Base-by-base conservation (phyloP, 2,888 invertebrate species). In the Siphlonurus alternatus region DNA sequence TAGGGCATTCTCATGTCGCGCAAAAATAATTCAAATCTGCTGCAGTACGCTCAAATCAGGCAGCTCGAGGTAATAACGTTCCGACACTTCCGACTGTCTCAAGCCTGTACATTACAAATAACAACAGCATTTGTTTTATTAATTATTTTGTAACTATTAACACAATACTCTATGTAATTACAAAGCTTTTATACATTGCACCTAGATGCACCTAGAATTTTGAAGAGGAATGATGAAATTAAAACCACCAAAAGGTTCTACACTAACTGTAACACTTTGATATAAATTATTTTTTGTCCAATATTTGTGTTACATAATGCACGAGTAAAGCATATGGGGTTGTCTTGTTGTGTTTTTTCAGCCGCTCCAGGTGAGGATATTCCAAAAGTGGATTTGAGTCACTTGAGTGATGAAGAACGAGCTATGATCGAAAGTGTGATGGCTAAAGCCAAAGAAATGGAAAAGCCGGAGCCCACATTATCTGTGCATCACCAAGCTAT, bases 401-500 rank as follows among this genome's bases (percentile, higher is more conserved):
- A 81, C 71, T 73, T 84, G 68, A 80, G 81, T 64, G 79, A 79
- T 62, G 82, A 83, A 68, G 84, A 84, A 71, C 74, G 81, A 62
- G 77, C 78, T 65, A 77, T 81, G 72, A 84, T 84, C 63, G 78
- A 80, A 68, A 78, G 79, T 66, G 83, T 84, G n/a, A 82, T 84
- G 78, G 79, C 79, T 60, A 76, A 82, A 69, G 83, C 83, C 56
- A n/a, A 56, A 22, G 56, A 56, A 22, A 56, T 56, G 56, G 56
- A 56, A n/a, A 56, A 56, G 22, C 56, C 56, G 5, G 56, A 56
- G 56, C 56, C 56, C 20, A 7, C 56, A 7, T 3, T 20, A 7
- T 7, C 56, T 22, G 56, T 20, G 5, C 38, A 38, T 38, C 5
- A 38, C 15, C 38, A 38, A 38, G 38, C 7, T 5, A 38, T 38